phyloP scores from a whole-genome alignment of 2,888 invertebrate species.

The Lissonota sp. region DNA sequence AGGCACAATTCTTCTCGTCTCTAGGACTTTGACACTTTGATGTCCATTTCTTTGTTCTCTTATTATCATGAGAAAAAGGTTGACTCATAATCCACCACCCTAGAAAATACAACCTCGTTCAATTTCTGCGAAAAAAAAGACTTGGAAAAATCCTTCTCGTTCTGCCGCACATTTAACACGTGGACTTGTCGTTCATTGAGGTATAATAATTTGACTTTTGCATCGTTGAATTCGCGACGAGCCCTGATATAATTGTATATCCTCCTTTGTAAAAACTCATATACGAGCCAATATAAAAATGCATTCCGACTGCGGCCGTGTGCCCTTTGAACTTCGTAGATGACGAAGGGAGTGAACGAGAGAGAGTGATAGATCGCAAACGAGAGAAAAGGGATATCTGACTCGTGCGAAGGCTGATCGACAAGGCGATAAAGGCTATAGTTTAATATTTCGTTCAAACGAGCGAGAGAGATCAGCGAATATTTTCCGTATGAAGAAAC shows the following conservation, averaged over 20 bases:
- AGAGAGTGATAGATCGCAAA: conserved; percentile 47
- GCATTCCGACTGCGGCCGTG: conserved; percentile 41
- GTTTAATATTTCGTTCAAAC: conserved; percentile 63
- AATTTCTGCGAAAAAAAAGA: too few relatives aligned
- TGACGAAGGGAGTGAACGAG: conserved; percentile 47
- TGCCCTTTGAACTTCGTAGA: conserved; percentile 54
- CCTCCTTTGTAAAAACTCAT: conserved; percentile 54
- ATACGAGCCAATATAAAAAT: conserved; percentile 40
- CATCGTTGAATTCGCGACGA: conserved; percentile 15
- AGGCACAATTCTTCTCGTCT: too few relatives aligned
- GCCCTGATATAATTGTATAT: conserved; percentile 33
- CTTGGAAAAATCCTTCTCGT: too few relatives aligned
- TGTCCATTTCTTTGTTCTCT: too few relatives aligned
- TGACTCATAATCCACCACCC: too few relatives aligned
- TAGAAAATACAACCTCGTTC: too few relatives aligned
- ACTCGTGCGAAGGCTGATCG: conserved; percentile 48
- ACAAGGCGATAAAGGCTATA: conserved; percentile 73
- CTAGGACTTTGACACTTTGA: too few relatives aligned
- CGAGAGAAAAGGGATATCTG: conserved; percentile 13
- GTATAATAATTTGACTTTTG: conserved; percentile 3
- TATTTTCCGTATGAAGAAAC: conserved; percentile 81
- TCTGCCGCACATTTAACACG: too few relatives aligned
- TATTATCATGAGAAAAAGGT: too few relatives aligned
- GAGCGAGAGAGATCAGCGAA: conserved; percentile 73
- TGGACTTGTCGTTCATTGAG: not conserved